Base-by-base conservation (phyloP, 2,888 invertebrate genomes). In the Vannuccia rotundouncinata region DNA sequence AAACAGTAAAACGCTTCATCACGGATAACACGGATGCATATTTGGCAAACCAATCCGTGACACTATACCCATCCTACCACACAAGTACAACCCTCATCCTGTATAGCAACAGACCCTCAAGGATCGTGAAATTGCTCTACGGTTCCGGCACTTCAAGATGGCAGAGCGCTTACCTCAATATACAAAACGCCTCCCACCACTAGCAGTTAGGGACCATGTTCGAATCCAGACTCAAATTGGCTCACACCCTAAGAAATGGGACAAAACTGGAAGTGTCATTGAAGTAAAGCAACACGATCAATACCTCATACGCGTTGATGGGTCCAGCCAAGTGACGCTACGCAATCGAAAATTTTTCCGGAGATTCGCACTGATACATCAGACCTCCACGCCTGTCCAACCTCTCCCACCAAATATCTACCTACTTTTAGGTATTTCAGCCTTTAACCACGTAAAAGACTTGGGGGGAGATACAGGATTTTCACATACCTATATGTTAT, bases 151-250 rank as follows among this genome's bases (percentile, higher is more conserved):
- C 79, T 83, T 83, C 82, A 78, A 66, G 10, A 29, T 17, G 1
- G 82, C 82, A 1, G 83, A 84, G 77, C 60, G 76, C 22, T 79
- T 81, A 29, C 74, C 82, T 0, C 82, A 83, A 59, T 84, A 84
- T 31, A 83, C 84, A 13, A 79, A 80, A 73, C 74, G 81, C 0
- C 79, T 83, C 10, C 83, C 83, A 29, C 78, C 74, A 5, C 59
- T 78, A 27, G 22, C 29, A 27, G 79, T 83, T 25, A 83, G 83
- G 1, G 83, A 84, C 29, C 74, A 45, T 45, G 83, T 83, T 0
- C 74, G 82, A 0, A 82, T 84, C 1, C 83, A 84, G 75, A 83
- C 84, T 73, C 84, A 84, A 77, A 81, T 76, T 28, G 84, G 83
- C 17, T 81, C 80, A 0, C 77, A 83, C 77, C 83, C 84, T 2